Evolutionary conservation across 2,113 vertebrate species (phyloP).

Genomic region (Hippoglossus stenolepis): DNA sequence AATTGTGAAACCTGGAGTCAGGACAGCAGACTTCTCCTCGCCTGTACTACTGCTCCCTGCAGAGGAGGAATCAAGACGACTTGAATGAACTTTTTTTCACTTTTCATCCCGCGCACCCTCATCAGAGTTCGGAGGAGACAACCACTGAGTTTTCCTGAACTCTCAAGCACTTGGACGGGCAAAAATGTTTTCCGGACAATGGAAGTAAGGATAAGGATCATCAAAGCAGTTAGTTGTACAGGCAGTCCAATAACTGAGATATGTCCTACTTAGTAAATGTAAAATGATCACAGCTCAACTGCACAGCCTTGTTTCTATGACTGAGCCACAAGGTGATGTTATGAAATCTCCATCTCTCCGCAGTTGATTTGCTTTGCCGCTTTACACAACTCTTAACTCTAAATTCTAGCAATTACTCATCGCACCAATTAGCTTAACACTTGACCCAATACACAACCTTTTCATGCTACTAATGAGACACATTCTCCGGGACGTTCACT

Average conservation of each 20-base stretch:
- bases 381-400: conserved; percentile 15
- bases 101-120: conserved; percentile 17
- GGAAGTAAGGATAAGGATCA: neutral
- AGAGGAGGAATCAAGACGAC: conserved; percentile 28
- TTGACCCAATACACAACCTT: conserved; percentile 14
- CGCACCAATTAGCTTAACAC: conserved; percentile 38
- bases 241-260: conserved; percentile 1
- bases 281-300: neutral
- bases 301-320: neutral
- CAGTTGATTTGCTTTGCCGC: conserved; percentile 6
- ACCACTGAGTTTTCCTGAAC: conserved; percentile 13
- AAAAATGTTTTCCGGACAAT: conserved; percentile 4
- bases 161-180: conserved; percentile 3
- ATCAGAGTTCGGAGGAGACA: conserved; percentile 11
- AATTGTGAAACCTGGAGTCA: conserved; percentile 30
- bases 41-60: conserved; percentile 41
- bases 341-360: conserved; percentile 9
- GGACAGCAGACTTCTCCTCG: conserved; percentile 18
- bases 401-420: conserved; percentile 27
- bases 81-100: conserved; percentile 12
- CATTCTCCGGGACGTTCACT: conserved; percentile 17
- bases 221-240: neutral
- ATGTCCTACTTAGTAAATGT: neutral
- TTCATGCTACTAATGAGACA: conserved; percentile 39
- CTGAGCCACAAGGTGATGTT: conserved; percentile 4